Conservation (phyloP, 1,140 invertebrate genomes). For the Heliconius hewitsoni region DNA sequence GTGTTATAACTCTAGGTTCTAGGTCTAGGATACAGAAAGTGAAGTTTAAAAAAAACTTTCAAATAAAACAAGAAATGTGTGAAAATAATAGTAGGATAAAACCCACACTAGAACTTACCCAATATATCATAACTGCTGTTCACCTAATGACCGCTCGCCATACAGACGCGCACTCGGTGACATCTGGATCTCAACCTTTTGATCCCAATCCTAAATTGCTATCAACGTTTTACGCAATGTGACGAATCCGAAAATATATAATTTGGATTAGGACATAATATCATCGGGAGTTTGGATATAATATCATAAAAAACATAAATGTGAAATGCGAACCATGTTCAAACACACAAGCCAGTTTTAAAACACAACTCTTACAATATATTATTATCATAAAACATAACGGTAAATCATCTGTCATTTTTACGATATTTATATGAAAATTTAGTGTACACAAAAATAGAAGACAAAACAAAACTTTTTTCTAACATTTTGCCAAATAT, state of each 20-base stretch:
- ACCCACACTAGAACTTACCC: neutral
- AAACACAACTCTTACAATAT: no score
- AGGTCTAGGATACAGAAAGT: no score
- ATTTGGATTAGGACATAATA: no score
- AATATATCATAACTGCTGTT: neutral
- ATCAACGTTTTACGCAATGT: neutral
- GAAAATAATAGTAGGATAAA: neutral
- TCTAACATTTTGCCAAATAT: neutral
- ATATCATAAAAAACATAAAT: no score
- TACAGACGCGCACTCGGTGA: neutral
- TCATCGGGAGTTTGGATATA: no score
- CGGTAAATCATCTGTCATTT: neutral
- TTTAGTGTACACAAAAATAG: neutral
- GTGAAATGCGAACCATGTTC: no score
- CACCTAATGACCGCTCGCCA: neutral
- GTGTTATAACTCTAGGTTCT: neutral
- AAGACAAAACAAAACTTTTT: neutral
- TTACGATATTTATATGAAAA: neutral
- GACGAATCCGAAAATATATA: neutral
- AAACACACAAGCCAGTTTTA: no score
- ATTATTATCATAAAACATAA: no score
- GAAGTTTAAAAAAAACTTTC: neutral
- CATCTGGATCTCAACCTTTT: neutral
- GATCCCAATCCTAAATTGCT: constrained; percentile 2
- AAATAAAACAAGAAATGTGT: neutral